These are phyloP conservation scores for Helicolenus hilgendorfi DNA, from an alignment of 2,797 vertebrate species.

Conservation along the genomic window DNA sequence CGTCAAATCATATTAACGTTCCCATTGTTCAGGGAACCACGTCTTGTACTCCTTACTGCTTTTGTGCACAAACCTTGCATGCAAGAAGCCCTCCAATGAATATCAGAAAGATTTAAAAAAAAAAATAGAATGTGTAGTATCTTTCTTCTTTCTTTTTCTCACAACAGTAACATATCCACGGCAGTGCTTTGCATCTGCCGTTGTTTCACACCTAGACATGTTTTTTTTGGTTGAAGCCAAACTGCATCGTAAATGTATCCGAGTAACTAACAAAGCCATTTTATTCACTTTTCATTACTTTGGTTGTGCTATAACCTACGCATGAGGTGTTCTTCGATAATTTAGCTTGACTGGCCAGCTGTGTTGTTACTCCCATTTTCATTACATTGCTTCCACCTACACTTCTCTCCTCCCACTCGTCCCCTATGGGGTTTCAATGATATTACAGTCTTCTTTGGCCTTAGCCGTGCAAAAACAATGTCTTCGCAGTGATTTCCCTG, in stretches of 20 bases:
- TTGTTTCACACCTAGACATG: background rate
- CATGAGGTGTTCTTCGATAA: conserved; percentile 69
- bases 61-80: background rate
- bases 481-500: conserved; percentile 43
- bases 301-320: conserved; percentile 48
- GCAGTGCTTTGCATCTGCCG: background rate
- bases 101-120: background rate
- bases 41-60: background rate
- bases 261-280: conserved; percentile 26
- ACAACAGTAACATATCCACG: background rate
- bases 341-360: conserved; percentile 77
- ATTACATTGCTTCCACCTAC: conserved; percentile 76
- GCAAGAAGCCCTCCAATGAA: background rate
- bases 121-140: background rate
- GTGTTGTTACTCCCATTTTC: conserved; percentile 82
- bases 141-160: background rate
- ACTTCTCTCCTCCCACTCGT: conserved; percentile 58
- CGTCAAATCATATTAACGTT: conserved; percentile 34
- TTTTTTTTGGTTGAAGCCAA: background rate
- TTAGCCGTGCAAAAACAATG: conserved; percentile 36
- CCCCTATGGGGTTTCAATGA: conserved; percentile 52
- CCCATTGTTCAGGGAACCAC: conserved; percentile 21
- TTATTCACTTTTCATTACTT: conserved; percentile 61
- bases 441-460: conserved; percentile 67
- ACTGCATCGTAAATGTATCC: background rate